phyloP scores from a whole-genome alignment of 35 echinoderm and acorn worm species.

The Amphiura filiformis region DNA sequence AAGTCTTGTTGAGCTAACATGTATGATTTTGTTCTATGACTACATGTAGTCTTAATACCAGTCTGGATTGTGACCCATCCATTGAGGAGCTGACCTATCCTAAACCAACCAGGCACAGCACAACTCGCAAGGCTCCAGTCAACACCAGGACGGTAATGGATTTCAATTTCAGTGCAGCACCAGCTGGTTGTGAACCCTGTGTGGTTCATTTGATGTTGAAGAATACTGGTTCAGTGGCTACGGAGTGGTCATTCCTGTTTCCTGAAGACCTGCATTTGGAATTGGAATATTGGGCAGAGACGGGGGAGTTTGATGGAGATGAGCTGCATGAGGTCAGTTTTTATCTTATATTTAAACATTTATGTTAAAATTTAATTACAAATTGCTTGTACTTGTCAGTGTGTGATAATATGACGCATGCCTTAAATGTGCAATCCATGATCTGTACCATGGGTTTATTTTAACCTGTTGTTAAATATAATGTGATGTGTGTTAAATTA shows the following conservation, averaged over 20 bases:
- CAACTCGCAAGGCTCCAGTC: conserved; percentile 55
- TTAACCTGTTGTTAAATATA: too few species aligned
- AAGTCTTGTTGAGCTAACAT: too few species aligned
- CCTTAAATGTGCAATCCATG: too few species aligned
- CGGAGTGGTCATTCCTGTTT: conserved; percentile 75
- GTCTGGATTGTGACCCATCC: conserved; percentile 61
- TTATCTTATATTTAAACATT: background rate
- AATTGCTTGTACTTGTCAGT: background rate
- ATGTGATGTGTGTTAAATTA: too few species aligned
- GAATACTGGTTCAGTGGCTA: conserved; percentile 85
- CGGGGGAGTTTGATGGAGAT: conserved; percentile 95
- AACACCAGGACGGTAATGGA: conserved; percentile 83
- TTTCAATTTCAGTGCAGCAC: conserved; percentile 93
- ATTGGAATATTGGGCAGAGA: conserved; percentile 98
- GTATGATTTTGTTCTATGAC: too few species aligned
- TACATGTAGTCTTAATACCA: background rate
- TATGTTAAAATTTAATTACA: too few species aligned
- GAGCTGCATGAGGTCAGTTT: conserved; percentile 91
- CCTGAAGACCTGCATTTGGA: conserved; percentile 68
- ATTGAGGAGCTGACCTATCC: conserved; percentile 83
- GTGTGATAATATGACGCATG: background rate
- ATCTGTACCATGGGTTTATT: too few species aligned
- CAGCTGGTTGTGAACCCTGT: conserved; percentile 52
- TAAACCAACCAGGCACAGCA: conserved; percentile 70
- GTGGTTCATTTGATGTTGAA: conserved; percentile 93